These are phyloP conservation scores for Fistularia tabacaria DNA, from an alignment of 2,797 vertebrate genomes.

Conservation along the genomic window DNA sequence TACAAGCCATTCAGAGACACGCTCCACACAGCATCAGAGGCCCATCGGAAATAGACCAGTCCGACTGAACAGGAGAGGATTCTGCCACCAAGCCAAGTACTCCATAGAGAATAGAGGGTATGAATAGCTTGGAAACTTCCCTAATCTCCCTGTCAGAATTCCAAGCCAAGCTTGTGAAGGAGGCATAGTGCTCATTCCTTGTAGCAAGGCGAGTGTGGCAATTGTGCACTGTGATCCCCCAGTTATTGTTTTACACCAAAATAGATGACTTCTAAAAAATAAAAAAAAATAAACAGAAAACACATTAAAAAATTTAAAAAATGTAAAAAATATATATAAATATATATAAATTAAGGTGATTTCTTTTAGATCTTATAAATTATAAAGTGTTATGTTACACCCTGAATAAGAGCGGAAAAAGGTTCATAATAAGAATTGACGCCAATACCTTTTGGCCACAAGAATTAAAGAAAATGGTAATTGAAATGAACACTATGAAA, in stretches of 20 bases:
- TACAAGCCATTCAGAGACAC: slow-evolving; percentile 72
- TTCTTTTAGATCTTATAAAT: too few species aligned
- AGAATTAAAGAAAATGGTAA: too few species aligned
- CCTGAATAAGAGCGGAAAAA: too few species aligned
- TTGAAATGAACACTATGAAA: too few species aligned
- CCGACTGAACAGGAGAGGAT: slow-evolving; percentile 59
- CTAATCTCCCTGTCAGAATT: slow-evolving; percentile 70
- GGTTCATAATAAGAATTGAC: too few species aligned
- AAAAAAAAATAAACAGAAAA: slow-evolving; percentile 5
- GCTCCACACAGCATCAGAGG: slow-evolving; percentile 59
- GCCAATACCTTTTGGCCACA: too few species aligned
- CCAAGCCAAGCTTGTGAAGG: slow-evolving; percentile 50
- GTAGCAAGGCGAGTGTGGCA: slow-evolving; percentile 29
- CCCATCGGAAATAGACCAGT: slow-evolving; percentile 69
- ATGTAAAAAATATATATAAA: not conserved
- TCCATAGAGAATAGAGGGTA: slow-evolving; percentile 45
- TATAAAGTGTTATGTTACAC: too few species aligned
- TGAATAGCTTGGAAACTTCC: slow-evolving; percentile 73
- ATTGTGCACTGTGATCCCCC: slow-evolving; percentile 29
- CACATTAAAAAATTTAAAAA: not conserved
- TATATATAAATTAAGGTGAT: too few species aligned
- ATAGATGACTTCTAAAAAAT: slow-evolving; percentile 3
- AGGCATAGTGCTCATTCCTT: slow-evolving; percentile 58
- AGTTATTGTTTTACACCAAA: slow-evolving; percentile 33
- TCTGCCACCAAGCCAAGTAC: slow-evolving; percentile 52